These are phyloP conservation scores for Quadriops clusia DNA, from an alignment of 2,888 invertebrate genomes.

Conservation along the genomic window DNA sequence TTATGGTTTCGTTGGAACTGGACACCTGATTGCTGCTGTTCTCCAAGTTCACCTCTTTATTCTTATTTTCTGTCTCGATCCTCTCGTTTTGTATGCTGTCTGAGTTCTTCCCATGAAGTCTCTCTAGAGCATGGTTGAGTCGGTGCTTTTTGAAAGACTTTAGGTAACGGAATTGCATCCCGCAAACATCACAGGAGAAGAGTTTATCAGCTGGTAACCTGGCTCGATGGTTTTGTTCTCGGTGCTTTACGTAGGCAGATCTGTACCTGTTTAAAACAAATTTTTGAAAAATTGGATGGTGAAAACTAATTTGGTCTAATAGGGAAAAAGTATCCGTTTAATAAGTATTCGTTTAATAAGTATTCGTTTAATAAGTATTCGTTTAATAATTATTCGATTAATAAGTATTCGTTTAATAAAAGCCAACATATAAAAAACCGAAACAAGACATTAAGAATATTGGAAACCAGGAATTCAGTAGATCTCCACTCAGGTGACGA, in stretches of 20 bases:
- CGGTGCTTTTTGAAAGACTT: constrained; percentile 86
- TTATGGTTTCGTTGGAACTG: constrained; percentile 35
- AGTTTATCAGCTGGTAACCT: constrained; percentile 78
- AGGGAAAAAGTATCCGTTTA: no score
- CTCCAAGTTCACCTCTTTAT: constrained; percentile 17
- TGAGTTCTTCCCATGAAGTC: constrained; percentile 57
- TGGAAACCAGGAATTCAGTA: no score
- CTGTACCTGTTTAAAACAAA: no score
- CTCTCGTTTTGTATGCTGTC: constrained; percentile 20
- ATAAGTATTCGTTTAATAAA: no score
- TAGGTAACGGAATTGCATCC: constrained; percentile 83
- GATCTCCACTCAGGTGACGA: no score
- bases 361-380: no score
- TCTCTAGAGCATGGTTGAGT: constrained; percentile 73
- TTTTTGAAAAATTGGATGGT: no score
- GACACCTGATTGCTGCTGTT: constrained; percentile 35
- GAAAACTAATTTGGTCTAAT: no score
- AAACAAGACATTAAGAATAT: no score
- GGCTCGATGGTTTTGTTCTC: constrained; percentile 81
- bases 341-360: no score
- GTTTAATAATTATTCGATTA: no score
- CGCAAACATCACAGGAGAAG: constrained; percentile 84
- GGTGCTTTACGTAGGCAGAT: constrained; percentile 72
- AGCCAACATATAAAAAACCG: no score
- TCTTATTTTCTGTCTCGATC: constrained; percentile 17